Evolutionary conservation across 2,888 invertebrate species (phyloP), one percentile per base, ranked within the genome.

Genomic region (Dryocosmus kuriphilus): DNA sequence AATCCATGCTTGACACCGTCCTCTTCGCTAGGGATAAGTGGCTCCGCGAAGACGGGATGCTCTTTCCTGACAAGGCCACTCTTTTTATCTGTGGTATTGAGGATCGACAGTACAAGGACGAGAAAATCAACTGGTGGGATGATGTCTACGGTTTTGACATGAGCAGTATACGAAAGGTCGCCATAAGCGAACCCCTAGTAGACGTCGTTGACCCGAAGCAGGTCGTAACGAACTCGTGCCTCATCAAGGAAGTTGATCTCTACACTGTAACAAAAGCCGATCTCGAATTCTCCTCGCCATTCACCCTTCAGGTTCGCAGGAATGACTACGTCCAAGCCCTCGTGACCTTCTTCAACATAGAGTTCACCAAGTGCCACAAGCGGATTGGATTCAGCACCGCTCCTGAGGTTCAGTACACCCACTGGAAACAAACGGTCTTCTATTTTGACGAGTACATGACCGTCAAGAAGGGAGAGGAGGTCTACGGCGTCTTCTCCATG

Each of bases 61-160:
- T 99, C 87, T 98, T 99, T 92, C 99, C 99, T 0, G 98, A 95
- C 90, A 95, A 94, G 89, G 99, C 99, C 83, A 98, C 98, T 1
- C 93, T 99, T 61, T 99, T 97, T 92, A 96, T 99, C 77, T 97
- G 97, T 81, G 97, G 96, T 30, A 97, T 97, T 79, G 97, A 98
- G 92, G 99, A 99, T 92, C 94, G 99, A 27, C 99, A 99, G 93
- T 99, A 99, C 93, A 99, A 99, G 92, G 99, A 99, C 90, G 99
- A 99, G 92, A 99, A 99, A 93, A 99, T 99, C 86, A 99, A 99
- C 93, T 99, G 99, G 99, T 99, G 99, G 99, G 98, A 99, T 89
- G 98, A 98, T 92, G 99, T 99, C 2, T 99, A 99, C 89, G 99
- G 99, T 74, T 99, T 99, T 90, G 98, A 99, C 92, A 99, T 99